Evolutionary conservation across 2,797 vertebrate species (phyloP).

Genomic region (Peromyscus nudipes): DNA sequence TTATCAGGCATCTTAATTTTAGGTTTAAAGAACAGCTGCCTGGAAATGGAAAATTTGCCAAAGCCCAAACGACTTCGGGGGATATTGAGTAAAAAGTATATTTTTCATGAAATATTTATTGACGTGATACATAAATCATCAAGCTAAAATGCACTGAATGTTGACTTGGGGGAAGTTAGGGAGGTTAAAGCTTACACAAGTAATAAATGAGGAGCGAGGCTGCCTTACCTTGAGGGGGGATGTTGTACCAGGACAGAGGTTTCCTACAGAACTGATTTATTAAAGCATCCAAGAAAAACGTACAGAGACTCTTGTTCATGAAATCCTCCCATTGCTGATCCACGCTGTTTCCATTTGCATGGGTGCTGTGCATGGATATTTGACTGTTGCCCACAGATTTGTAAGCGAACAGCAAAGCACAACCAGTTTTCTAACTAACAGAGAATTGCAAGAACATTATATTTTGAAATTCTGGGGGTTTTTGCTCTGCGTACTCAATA

Average conservation of each 20-base stretch:
- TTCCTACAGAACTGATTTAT: constrained; percentile 83
- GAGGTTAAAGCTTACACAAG: constrained; percentile 86
- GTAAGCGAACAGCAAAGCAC: constrained; percentile 2
- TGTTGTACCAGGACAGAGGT: constrained; percentile 69
- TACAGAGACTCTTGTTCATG: constrained; percentile 76
- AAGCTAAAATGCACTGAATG: constrained; percentile 80
- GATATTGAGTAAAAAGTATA: constrained; percentile 76
- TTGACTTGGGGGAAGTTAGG: constrained; percentile 81
- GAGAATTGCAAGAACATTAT: constrained; percentile 37
- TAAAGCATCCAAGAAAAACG: constrained; percentile 80
- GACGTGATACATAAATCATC: constrained; percentile 86
- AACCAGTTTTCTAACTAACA: constrained; percentile 45
- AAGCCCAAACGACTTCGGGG: constrained; percentile 57
- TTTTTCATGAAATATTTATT: constrained; percentile 85
- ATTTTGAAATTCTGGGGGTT: neutral
- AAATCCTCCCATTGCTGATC: constrained; percentile 63
- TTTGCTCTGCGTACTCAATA: neutral
- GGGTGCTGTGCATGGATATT: constrained; percentile 3
- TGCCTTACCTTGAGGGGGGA: constrained; percentile 68
- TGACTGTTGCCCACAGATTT: constrained; percentile 64
- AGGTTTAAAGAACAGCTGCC: constrained; percentile 59
- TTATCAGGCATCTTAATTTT: constrained; percentile 65
- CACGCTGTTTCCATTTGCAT: constrained; percentile 71
- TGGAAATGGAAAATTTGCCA: neutral
- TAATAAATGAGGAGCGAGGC: constrained; percentile 81